phyloP scores from a whole-genome alignment of 2,113 vertebrate species.

The Syrmaticus mikado region DNA sequence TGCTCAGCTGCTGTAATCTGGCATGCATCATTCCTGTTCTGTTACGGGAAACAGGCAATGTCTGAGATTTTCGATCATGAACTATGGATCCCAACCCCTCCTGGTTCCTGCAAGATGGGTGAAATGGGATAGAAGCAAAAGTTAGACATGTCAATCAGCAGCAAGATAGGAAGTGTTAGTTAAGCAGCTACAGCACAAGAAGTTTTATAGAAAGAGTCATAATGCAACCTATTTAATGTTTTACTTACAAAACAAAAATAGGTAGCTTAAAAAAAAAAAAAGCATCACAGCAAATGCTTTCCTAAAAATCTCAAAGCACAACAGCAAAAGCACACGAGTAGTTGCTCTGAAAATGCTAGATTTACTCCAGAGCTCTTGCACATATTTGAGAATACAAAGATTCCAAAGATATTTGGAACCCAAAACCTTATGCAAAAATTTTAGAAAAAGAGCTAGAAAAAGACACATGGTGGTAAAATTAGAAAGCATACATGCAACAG shows the following conservation, averaged over 20 bases:
- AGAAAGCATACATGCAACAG: conserved; percentile 70
- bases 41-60: conserved; percentile 99
- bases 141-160: conserved; percentile 84
- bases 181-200: conserved; percentile 69
- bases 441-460: conserved; percentile 17
- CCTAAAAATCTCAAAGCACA: conserved; percentile 39
- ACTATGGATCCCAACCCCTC: conserved; percentile 96
- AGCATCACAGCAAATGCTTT: conserved; percentile 46
- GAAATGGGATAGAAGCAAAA: conserved; percentile 90
- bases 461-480: neutral
- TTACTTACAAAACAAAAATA: conserved; percentile 52
- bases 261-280: conserved; percentile 7
- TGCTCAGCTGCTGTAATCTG: conserved; percentile 99
- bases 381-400: neutral
- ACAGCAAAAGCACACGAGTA: conserved; percentile 60
- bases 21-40: conserved; percentile 99
- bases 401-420: conserved; percentile 54
- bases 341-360: conserved; percentile 5
- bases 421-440: neutral
- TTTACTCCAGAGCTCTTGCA: conserved; percentile 2
- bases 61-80: conserved; percentile 99
- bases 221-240: conserved; percentile 40
- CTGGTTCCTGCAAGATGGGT: conserved; percentile 95
- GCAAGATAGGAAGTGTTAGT: conserved; percentile 82
- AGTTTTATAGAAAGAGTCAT: conserved; percentile 22